phyloP scores from a whole-genome alignment of 2,797 vertebrate species.

The Telmatherina bonti region DNA sequence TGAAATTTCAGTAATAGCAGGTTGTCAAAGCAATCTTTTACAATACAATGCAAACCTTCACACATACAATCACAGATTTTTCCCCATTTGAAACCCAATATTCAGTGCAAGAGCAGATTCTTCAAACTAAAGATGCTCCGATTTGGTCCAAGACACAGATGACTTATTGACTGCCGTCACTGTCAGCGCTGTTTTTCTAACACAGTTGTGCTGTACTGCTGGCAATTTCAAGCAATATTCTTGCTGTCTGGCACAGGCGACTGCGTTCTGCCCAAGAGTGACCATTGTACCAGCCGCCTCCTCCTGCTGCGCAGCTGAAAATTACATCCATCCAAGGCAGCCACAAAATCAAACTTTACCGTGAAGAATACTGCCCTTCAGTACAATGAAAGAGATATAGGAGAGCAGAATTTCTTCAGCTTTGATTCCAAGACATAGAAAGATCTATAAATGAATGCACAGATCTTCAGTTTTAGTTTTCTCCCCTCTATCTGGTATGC shows the following conservation, averaged over 20 bases:
- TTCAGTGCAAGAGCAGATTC: slow-evolving; percentile 19
- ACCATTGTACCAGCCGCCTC: slow-evolving; percentile 52
- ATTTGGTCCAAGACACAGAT: slow-evolving; percentile 36
- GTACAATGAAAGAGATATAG: slow-evolving; percentile 21
- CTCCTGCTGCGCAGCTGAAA: slow-evolving; percentile 58
- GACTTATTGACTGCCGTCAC: slow-evolving; percentile 49
- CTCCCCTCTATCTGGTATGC: neutral
- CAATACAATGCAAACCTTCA: neutral
- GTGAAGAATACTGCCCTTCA: slow-evolving; percentile 34
- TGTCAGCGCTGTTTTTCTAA: slow-evolving; percentile 39
- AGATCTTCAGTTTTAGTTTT: neutral
- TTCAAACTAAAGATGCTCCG: slow-evolving; percentile 36
- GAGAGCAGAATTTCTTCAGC: slow-evolving; percentile 10
- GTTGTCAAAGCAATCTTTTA: slow-evolving; percentile 7
- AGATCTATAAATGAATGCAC: slow-evolving; percentile 12
- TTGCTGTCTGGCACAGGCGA: slow-evolving; percentile 48
- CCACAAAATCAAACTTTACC: slow-evolving; percentile 42
- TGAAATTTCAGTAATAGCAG: slow-evolving; percentile 26
- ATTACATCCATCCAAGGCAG: slow-evolving; percentile 56
- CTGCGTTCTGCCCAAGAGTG: slow-evolving; percentile 50
- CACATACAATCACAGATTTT: neutral
- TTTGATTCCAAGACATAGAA: slow-evolving; percentile 50
- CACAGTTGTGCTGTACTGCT: slow-evolving; percentile 46
- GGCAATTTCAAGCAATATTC: slow-evolving; percentile 56
- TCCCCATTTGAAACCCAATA: neutral